Base-by-base conservation (phyloP, 1,140 invertebrate species). In the Ylistrum balloti region DNA sequence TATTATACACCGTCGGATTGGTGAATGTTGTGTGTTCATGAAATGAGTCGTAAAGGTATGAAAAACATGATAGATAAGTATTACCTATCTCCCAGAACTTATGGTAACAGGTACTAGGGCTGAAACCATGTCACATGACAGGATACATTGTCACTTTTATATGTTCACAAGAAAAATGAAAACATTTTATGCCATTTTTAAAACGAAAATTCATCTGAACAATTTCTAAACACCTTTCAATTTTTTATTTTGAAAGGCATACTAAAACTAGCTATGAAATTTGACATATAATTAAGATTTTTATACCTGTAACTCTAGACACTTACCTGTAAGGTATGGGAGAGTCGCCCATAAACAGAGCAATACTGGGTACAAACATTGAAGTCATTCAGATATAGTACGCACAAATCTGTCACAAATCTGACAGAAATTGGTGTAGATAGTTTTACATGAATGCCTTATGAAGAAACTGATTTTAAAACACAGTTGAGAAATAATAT, bases 161-260 rank as follows among this genome's bases (percentile, higher is more conserved):
- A n/a, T 28, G 56, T 3, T 74, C 45, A 20, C 1, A n/a, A 74
- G 56, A 11, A 74, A 74, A 74, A 74, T 74, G 56, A 74, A 9
- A 74, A 74, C 22, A 74, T 74, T 74, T 74, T 28, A 74, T 74
- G n/a, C n/a, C 56, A 28, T 74, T 28, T n/a, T 74, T n/a, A 74
- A 74, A 74, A 74, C 28, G 56, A 74, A 74, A 74, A 74, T 13
- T 45, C 17, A 13, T 28, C 56, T 74, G 56, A 74, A 74, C 56
- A 74, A 28, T 74, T n/a, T 28, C 56, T 28, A 74, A 74, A 74
- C 56, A 74, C 56, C 22, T 74, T 74, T 74, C 56, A 74, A 74
- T 2, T 74, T 9, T 74, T 74, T 28, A 28, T 74, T 9, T 74
- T 74, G n/a, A 74, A 74, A 28, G 17, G 11, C n/a, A 28, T 17